These are phyloP conservation scores for Atethmia centrago DNA, from an alignment of 2,888 invertebrate genomes.

Conservation along the genomic window DNA sequence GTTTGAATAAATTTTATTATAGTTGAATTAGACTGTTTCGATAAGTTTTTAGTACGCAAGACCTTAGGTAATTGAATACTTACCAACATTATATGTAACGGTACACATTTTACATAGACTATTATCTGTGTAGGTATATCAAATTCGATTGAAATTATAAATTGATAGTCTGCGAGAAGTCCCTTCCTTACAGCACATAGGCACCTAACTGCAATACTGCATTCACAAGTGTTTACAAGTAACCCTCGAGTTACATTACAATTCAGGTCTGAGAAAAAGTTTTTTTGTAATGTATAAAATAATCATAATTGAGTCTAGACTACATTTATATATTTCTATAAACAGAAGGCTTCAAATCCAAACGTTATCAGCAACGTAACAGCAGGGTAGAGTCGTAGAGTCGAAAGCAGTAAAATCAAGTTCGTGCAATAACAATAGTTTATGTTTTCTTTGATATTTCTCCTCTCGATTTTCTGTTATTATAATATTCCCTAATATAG, in stretches of 20 bases:
- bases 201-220: background rate
- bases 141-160: background rate
- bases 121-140: background rate
- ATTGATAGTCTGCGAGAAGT: background rate
- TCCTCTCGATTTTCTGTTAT: background rate
- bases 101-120: background rate
- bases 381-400: conserved; percentile 11
- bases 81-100: background rate
- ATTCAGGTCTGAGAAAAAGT: background rate
- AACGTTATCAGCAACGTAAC: background rate
- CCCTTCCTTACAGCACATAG: background rate
- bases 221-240: background rate
- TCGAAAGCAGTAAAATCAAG: conserved; percentile 7
- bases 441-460: background rate
- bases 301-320: background rate
- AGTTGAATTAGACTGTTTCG: background rate
- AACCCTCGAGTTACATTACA: background rate
- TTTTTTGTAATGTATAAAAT: background rate
- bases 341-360: conserved; percentile 4
- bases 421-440: background rate
- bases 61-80: background rate
- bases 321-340: background rate
- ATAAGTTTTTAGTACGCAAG: background rate
- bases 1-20: too few species aligned
- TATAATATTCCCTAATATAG: conserved; percentile 56